A percentile compares a stretch with the other conserved stretches of the same genome.
phyloP scores from a whole-genome alignment of 2,888 invertebrate genomes.

The Dicranocentrus wangi region DNA sequence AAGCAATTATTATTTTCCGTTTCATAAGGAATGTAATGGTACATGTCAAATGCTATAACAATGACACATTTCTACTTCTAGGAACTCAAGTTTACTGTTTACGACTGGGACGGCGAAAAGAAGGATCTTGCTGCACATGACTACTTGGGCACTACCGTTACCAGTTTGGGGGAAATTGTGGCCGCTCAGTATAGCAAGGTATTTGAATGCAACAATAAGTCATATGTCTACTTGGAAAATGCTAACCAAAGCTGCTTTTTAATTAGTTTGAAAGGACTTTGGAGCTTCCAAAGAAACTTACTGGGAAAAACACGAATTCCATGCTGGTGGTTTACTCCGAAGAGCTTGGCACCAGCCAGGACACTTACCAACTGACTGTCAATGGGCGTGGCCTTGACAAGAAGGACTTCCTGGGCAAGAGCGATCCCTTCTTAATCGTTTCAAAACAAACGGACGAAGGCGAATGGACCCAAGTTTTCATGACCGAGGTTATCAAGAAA shows the following conservation, averaged over 20 bases:
- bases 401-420: constrained; percentile 77
- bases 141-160: constrained; percentile 75
- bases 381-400: constrained; percentile 75
- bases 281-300: constrained; percentile 65
- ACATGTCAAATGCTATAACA: too few relatives aligned
- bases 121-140: constrained; percentile 69
- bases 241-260: too few relatives aligned
- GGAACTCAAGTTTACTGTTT: constrained; percentile 75
- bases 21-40: too few relatives aligned
- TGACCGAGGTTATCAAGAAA: constrained; percentile 77
- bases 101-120: constrained; percentile 72
- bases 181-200: constrained; percentile 63
- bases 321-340: constrained; percentile 70
- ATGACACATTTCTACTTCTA: constrained; percentile 12
- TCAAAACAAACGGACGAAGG: constrained; percentile 76
- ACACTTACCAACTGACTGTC: constrained; percentile 75
- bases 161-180: constrained; percentile 62
- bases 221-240: too few relatives aligned
- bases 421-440: constrained; percentile 77
- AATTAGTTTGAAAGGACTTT: constrained; percentile 70
- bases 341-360: constrained; percentile 73
- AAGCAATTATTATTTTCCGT: too few relatives aligned
- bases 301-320: constrained; percentile 46
- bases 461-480: constrained; percentile 76
- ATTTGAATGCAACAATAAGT: too few relatives aligned